Evolutionary conservation across 2,888 invertebrate genomes (phyloP), one percentile per base, ranked within the genome.

Genomic region (Caenorhabditis doughertyi): DNA sequence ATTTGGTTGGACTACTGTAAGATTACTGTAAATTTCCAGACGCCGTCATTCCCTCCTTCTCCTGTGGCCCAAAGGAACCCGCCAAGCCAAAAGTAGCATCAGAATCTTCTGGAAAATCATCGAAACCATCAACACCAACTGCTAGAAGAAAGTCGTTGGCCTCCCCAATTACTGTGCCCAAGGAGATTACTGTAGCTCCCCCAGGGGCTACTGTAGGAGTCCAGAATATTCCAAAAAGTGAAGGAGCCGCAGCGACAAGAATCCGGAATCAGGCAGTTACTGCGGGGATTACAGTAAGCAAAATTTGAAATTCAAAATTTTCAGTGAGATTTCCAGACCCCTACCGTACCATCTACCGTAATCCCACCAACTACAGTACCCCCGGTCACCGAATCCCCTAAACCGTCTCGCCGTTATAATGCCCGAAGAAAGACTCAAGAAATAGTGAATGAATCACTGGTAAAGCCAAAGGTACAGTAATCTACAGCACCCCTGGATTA

Each of bases 391-490:
- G 62, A 79, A n/a, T 39, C 53, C 29, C 74, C 79, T 27, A 74
- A 70, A 53, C 65, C 32, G 27, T 44, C 47, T 49, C 85, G 82
- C 72, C 65, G 83, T 35, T 87, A 86, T 21, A 80, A 79, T 16
- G 70, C 83, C 3, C 29, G 88, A 29, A 76, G 88, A 29, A 90
- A 89, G 64, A 90, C 90, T 16, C 89, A 90, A 58, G 90, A 90
- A 64, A 84, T 90, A 53, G 89, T 89, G 27, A 87, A 85, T 51
- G 85, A 87, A 51, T 83, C 81, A n/a, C 58, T 76, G 2, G 74
- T 79, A 5, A 83, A 81, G 35, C 79, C 84, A 8, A 84, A 86
- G 68, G 84, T 84, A 13, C 11, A 27, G 18, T 5, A 58, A 18
- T 49, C 49, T 32, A 7, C 32, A 32, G 5, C 5, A 32, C 32